Conservation (phyloP, 1,140 invertebrate species). For the Hylaeus anthracinus region DNA sequence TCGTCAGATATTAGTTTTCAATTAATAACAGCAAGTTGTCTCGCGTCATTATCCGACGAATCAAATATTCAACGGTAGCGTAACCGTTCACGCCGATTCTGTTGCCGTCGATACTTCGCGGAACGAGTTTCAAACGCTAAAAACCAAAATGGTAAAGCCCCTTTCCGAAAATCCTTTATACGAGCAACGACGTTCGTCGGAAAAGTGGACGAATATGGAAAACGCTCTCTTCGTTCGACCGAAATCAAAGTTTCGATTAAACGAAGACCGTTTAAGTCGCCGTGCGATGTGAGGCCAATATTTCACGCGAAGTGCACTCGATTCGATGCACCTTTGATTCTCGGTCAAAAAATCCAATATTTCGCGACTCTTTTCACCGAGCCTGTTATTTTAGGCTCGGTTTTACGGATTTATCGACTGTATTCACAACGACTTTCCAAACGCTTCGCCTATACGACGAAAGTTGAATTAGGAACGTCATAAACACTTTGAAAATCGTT, state of each 20-base stretch:
- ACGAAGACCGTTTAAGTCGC: not conserved
- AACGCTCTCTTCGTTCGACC: not conserved
- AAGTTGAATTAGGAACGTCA: too few species aligned
- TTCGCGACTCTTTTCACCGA: not conserved
- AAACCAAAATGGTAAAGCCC: too few species aligned
- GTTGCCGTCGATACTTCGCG: too few species aligned
- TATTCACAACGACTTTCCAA: not conserved
- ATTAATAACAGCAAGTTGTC: not conserved
- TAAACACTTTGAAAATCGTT: too few species aligned
- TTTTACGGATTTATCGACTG: conserved; percentile 24
- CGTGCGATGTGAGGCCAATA: not conserved
- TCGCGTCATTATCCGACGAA: not conserved
- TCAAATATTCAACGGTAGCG: not conserved
- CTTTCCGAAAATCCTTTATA: too few species aligned
- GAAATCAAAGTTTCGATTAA: not conserved
- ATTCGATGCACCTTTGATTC: not conserved
- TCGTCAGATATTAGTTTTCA: not conserved
- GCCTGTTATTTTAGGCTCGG: conserved; percentile 22
- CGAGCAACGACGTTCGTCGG: not conserved
- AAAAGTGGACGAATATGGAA: too few species aligned
- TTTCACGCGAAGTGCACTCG: not conserved
- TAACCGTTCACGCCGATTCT: too few species aligned
- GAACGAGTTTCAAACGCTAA: too few species aligned
- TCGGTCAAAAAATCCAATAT: not conserved
- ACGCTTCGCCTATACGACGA: not conserved